Evolutionary conservation across 1,140 invertebrate genomes (phyloP), one percentile per base, ranked within the genome.

Genomic region (Trichogramma pretiosum): DNA sequence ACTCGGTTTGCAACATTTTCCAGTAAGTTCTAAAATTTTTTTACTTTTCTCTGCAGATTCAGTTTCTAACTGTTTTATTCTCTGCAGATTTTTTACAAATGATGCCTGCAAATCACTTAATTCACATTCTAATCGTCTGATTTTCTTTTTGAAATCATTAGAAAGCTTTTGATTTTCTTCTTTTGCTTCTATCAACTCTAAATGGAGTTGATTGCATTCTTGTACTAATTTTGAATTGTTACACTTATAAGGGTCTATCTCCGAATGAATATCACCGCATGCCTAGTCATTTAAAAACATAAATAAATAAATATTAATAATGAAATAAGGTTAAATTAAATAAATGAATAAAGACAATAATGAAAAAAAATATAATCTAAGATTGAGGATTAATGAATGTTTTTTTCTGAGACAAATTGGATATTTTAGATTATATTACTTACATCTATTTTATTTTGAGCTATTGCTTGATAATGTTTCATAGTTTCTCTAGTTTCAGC

Each of bases 401-500:
- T 23, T 28, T 23, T 14, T 23, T 41, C 9, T 40, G 17, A 13
- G 8, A n/a, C n/a, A n/a, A n/a, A n/a, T 44, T 34, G n/a, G 10
- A 30, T 42, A 26, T 17, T 30, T 28, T 19, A 42, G 46, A 49
- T 39, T 38, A 48, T 39, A 40, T 49, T 46, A 39, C 56, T 30
- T 60, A 80, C 77, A 68, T 79, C 71, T 21, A 75, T 63, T 44
- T 78, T 77, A 56, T 82, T 74, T 64, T 83, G 77, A 5, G 81
- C 79, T 36, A 83, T 63, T 37, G 81, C 77, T 73, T 88, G 89
- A 56, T 84, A 85, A 68, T 87, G 80, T 58, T 84, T 81, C 22
- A 89, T 68, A 61, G 81, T 87, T 42, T 83, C 78, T 21, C 84
- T 89, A 16, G 86, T 88, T 61, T 85, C 79, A 43, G 88, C 67